Conservation (phyloP, 2,888 invertebrate genomes). For the Shargacucullia verbasci region DNA sequence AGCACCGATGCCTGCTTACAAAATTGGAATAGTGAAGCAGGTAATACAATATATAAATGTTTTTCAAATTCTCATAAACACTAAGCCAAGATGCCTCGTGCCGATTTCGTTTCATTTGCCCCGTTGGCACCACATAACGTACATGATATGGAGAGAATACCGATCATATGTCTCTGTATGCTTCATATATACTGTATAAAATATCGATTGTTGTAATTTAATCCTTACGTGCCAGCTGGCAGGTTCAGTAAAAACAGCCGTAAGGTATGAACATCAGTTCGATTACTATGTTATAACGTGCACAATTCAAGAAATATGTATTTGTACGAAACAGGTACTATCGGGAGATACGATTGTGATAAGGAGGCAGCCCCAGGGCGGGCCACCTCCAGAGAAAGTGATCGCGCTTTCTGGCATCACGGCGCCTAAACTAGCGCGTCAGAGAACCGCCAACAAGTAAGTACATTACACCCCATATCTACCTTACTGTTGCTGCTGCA, state of each 20-base stretch:
- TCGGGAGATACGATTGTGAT: slow-evolving; percentile 99
- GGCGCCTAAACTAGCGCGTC: slow-evolving; percentile 94
- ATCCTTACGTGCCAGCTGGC: slow-evolving; percentile 42
- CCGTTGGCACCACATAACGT: slow-evolving; percentile 79
- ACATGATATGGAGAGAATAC: slow-evolving; percentile 15
- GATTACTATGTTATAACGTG: slow-evolving; percentile 16
- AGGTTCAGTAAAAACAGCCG: slow-evolving; percentile 20
- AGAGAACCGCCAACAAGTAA: slow-evolving; percentile 82
- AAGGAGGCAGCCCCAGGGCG: slow-evolving; percentile 94
- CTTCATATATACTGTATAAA: slow-evolving; percentile 18
- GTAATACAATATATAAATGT: slow-evolving; percentile 73
- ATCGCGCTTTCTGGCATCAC: slow-evolving; percentile 96
- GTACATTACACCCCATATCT: slow-evolving; percentile 46
- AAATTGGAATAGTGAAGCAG: slow-evolving; percentile 85
- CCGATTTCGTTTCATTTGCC: slow-evolving; percentile 75
- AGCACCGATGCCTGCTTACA: slow-evolving; percentile 77
- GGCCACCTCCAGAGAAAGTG: slow-evolving; percentile 97
- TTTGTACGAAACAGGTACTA: slow-evolving; percentile 91
- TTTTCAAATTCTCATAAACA: slow-evolving; percentile 54
- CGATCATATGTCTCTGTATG: slow-evolving; percentile 5
- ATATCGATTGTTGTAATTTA: slow-evolving; percentile 10
- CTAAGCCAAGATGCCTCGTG: slow-evolving; percentile 76
- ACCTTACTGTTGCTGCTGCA: slow-evolving; percentile 22
- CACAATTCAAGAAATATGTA: slow-evolving; percentile 11
- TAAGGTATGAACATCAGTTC: slow-evolving; percentile 1